A percentile compares a stretch with the other conserved stretches of the same genome.
Conservation (phyloP, 2,113 vertebrate species). For the Dunckerocampus dactyliophorus region DNA sequence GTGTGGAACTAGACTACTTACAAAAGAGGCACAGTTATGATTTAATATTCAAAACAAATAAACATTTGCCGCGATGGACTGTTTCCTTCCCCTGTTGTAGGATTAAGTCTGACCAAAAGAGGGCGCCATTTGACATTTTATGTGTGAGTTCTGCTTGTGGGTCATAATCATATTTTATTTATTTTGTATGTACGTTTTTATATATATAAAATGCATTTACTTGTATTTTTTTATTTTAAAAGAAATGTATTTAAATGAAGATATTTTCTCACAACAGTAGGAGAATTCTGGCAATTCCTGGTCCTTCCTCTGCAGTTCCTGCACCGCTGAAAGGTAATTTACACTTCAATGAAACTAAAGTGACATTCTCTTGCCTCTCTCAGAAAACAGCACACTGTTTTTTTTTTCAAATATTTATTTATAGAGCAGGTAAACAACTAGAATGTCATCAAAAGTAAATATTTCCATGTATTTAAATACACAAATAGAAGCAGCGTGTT, state of each 20-base stretch:
- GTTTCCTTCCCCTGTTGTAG: too few relatives aligned
- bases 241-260: neutral
- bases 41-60: too few relatives aligned
- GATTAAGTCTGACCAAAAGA: too few relatives aligned
- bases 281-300: neutral
- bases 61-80: too few relatives aligned
- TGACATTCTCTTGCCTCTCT: neutral
- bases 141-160: too few relatives aligned
- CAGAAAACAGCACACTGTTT: neutral
- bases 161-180: too few relatives aligned
- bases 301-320: neutral
- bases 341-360: neutral
- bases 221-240: too few relatives aligned
- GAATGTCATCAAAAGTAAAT: neutral
- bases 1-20: too few relatives aligned
- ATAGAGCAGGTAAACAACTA: slow-evolving; percentile 4
- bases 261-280: neutral
- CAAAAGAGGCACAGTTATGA: too few relatives aligned
- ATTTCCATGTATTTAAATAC: neutral
- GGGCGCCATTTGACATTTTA: too few relatives aligned
- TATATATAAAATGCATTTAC: too few relatives aligned
- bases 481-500: neutral
- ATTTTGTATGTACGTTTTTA: too few relatives aligned
- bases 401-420: neutral
- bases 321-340: neutral